These are phyloP conservation scores for Mystacides longicornis DNA, from an alignment of 2,888 invertebrate genomes.

Conservation along the genomic window DNA sequence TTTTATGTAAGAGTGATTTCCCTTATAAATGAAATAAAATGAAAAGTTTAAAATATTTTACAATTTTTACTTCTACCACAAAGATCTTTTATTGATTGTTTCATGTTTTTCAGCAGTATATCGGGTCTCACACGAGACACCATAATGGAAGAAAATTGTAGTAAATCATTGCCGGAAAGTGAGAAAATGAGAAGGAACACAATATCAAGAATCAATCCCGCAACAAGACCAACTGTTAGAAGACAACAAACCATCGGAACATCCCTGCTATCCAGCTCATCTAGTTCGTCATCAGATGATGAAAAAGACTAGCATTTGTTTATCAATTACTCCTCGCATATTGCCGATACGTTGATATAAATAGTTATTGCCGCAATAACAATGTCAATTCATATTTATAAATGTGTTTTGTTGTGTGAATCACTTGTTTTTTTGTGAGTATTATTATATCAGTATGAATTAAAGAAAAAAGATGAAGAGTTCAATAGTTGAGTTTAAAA, in stretches of 20 bases:
- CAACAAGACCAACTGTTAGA: slow-evolving; percentile 46
- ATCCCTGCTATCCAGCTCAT: slow-evolving; percentile 54
- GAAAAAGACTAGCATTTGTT: slow-evolving; percentile 11
- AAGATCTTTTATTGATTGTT: neutral
- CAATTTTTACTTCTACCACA: no score
- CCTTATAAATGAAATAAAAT: no score
- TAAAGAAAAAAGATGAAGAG: no score
- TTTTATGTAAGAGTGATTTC: no score
- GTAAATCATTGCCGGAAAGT: slow-evolving; percentile 56
- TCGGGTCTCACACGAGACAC: slow-evolving; percentile 54
- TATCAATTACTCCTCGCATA: neutral
- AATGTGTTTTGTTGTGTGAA: no score
- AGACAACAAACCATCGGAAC: slow-evolving; percentile 56
- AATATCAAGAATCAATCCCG: slow-evolving; percentile 50
- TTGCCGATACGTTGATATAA: neutral
- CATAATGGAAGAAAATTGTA: slow-evolving; percentile 64
- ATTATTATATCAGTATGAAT: no score
- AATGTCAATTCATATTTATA: neutral
- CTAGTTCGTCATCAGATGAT: slow-evolving; percentile 39
- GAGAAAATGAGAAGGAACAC: slow-evolving; percentile 48
- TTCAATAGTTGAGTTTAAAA: no score
- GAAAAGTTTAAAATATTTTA: no score
- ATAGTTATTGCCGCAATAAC: no score
- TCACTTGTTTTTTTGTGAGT: no score
- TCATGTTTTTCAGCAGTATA: neutral